Base-by-base conservation (phyloP, 1,140 invertebrate genomes). In the Physella acuta region DNA sequence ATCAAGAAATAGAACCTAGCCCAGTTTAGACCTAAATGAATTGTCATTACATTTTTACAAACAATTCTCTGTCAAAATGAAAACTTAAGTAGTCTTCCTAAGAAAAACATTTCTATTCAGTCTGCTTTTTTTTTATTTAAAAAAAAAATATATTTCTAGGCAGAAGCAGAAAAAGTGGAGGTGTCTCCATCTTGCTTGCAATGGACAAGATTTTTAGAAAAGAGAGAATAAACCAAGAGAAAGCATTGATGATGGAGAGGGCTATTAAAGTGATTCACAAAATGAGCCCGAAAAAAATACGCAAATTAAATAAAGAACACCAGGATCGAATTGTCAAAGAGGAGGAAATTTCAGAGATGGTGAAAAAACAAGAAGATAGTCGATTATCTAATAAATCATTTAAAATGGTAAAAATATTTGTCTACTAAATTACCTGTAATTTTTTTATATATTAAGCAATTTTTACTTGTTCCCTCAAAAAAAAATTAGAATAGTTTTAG, bases 101-200 rank as follows among this genome's bases (percentile, higher is more conserved):
- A n/a, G n/a, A n/a, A n/a, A n/a, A n/a, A n/a, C n/a, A n/a, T n/a
- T n/a, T n/a, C n/a, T n/a, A n/a, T n/a, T n/a, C n/a, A n/a, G n/a
- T n/a, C n/a, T n/a, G n/a, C n/a, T n/a, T n/a, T n/a, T n/a, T n/a
- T n/a, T n/a, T n/a, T n/a, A n/a, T n/a, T n/a, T n/a, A n/a, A n/a
- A n/a, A n/a, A n/a, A n/a, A n/a, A n/a, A n/a, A n/a, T n/a, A n/a
- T n/a, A n/a, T n/a, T n/a, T 63, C 8, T 53, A 74, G 73, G 73
- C 11, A n/a, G 73, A 58, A 71, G 70, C 37, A 52, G 73, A 26
- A 70, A 68, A 55, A 28, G 17, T 20, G 73, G 70, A 17, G 73
- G 69, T 2, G 24, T 37, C 17, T 71, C 73, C 3, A n/a, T 71
- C 37, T 30, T 74, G 24, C 20, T 74, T 28, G 73, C 52, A 36